These are phyloP conservation scores for Leptopilina syphax DNA, from an alignment of 2,888 invertebrate species.

Conservation along the genomic window DNA sequence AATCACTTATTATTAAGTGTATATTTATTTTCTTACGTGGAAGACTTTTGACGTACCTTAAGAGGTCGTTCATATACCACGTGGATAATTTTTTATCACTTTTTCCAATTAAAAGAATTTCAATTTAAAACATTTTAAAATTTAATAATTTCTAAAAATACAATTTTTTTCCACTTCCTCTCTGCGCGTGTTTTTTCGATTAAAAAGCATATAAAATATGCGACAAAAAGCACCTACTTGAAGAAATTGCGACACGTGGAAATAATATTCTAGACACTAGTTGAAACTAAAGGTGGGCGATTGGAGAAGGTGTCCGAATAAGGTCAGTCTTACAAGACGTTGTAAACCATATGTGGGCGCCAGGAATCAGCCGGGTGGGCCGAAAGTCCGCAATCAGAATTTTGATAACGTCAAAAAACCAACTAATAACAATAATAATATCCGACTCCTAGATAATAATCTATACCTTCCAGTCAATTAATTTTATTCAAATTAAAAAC, in stretches of 20 bases:
- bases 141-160: too few species aligned
- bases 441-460: background rate
- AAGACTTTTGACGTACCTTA: too few species aligned
- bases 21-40: too few species aligned
- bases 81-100: too few species aligned
- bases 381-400: slow-evolving; percentile 42
- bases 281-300: slow-evolving; percentile 62
- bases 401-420: slow-evolving; percentile 44
- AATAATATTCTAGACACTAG: slow-evolving; percentile 45
- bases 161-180: too few species aligned
- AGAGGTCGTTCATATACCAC: too few species aligned
- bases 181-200: too few species aligned
- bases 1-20: too few species aligned
- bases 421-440: background rate
- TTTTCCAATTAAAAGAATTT: too few species aligned
- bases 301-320: slow-evolving; percentile 74
- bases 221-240: slow-evolving; percentile 49
- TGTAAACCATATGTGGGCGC: slow-evolving; percentile 63
- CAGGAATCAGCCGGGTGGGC: slow-evolving; percentile 57
- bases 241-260: slow-evolving; percentile 50
- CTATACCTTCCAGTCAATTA: background rate
- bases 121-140: too few species aligned
- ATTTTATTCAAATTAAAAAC: background rate
- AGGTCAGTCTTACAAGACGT: slow-evolving; percentile 70
- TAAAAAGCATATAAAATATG: background rate